Evolutionary conservation across 2,888 invertebrate genomes (phyloP), one percentile per base, ranked within the genome.

Genomic region (Yponomeuta plumbellus): DNA sequence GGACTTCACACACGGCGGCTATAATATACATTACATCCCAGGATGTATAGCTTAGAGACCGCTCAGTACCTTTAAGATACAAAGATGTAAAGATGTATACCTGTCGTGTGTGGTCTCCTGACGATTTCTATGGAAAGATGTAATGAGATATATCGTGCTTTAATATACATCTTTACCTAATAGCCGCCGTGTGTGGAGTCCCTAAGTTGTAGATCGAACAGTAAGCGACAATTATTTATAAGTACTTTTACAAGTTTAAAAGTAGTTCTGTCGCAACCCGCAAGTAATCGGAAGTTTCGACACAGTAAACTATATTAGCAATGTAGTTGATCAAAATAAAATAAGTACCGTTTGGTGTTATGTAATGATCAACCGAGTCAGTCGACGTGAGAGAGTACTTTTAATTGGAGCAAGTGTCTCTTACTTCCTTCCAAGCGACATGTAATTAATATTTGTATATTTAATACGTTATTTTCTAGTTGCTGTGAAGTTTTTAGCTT

Each of bases 281-380:
- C 81, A 84, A 86, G 77, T 73, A 76, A 78, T 80, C 82, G 85
- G 86, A 87, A 83, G 84, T 90, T 88, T 87, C 88, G 73, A 83
- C 83, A 88, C 73, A 73, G 74, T 52, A 17, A n/a, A 8, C 34
- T 34, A 77, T 78, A 77, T 79, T 76, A 79, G 75, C 77, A 75
- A 79, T 75, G 17, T 17, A 13, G n/a, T 23, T n/a, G 21, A 65
- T 20, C 75, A 80, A 82, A 81, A 83, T 83, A 84, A 77, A 80
- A 81, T 67, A 76, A 77, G 73, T 70, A 73, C 73, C 74, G 17
- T 52, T 52, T 52, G 17, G 76, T 73, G 77, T 82, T 83, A 83
- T 80, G 78, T 80, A 80, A 85, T 17, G 44, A 85, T 82, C 77
- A 75, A 77, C 22, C 11, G n/a, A 56, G 20, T 26, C 21, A 57